Evolutionary conservation across 2,888 invertebrate species (phyloP), one percentile per base, ranked within the genome.

Genomic region (Lasius fuliginosus): DNA sequence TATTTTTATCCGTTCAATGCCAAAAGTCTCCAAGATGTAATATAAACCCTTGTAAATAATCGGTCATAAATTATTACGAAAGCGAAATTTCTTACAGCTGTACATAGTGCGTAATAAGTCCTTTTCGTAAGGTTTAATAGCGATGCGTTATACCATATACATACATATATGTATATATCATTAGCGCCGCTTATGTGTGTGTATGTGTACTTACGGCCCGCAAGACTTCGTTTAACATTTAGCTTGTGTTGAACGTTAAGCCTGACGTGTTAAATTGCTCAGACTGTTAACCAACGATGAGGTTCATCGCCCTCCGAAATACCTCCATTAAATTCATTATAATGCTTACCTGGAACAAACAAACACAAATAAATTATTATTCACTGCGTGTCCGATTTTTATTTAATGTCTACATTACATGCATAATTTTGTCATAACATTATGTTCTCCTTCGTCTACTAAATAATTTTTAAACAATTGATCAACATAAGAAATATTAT

Each of bases 111-210:
- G 77, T 71, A 79, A 91, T 90, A 91, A 90, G 85, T 91, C 87
- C 91, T 83, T 90, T 88, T 88, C 87, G 84, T 33, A 33, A 23
- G 12, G 1, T 82, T 89, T 92, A 89, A 92, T 88, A 86, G 84
- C 89, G 86, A 92, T 91, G 83, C 88, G 90, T 92, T 89, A 88
- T 89, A 71, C 65, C 71, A 64, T 65, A 8, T 49, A 23, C 56
- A 8, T 49, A 23, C 56, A 64, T 68, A 56, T 67, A 12, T 46
- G 15, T 53, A 69, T 65, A 56, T 65, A 73, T 42, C 60, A 75
- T 58, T 36, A 85, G 67, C 60, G 56, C 3, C 6, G 27, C 23
- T 73, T 9, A 9, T 62, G 53, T n/a, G 3, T 2, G n/a, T 53
- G n/a, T 53, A n/a, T 8, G 1, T 49, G 8, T 46, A 46, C 18